These are phyloP conservation scores for Euclidia mi DNA, from an alignment of 2,888 invertebrate species.

Conservation along the genomic window DNA sequence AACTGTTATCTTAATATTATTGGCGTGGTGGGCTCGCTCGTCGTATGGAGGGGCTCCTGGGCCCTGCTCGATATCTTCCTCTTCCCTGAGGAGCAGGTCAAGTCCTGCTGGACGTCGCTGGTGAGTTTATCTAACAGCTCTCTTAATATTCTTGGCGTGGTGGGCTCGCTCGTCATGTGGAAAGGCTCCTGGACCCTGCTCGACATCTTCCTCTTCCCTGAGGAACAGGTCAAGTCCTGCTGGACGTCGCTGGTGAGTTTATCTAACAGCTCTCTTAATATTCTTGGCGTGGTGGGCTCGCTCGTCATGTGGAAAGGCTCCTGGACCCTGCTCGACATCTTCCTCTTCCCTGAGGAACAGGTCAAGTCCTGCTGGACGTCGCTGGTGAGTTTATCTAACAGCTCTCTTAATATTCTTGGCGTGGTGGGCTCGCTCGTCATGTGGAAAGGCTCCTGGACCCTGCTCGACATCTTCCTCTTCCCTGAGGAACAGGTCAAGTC, in stretches of 20 bases:
- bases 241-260: conserved; percentile 94
- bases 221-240: conserved; percentile 91
- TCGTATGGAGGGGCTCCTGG: conserved; percentile 97
- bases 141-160: conserved; percentile 85
- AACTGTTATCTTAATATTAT: neutral
- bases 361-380: conserved; percentile 94
- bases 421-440: too few relatives aligned
- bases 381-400: conserved; percentile 90
- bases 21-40: conserved; percentile 94
- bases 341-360: conserved; percentile 93
- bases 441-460: too few relatives aligned
- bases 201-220: conserved; percentile 95
- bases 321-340: conserved; percentile 95
- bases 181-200: conserved; percentile 95
- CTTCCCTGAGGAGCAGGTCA: conserved; percentile 92
- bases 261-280: neutral
- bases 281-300: conserved; percentile 92
- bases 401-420: neutral
- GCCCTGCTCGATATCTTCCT: conserved; percentile 94
- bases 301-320: conserved; percentile 97
- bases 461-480: too few relatives aligned
- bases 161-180: conserved; percentile 97
- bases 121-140: conserved; percentile 87
- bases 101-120: conserved; percentile 94
- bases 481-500: too few relatives aligned